Base-by-base conservation (phyloP, 2,888 invertebrate species). In the Microctonus brassicae region DNA sequence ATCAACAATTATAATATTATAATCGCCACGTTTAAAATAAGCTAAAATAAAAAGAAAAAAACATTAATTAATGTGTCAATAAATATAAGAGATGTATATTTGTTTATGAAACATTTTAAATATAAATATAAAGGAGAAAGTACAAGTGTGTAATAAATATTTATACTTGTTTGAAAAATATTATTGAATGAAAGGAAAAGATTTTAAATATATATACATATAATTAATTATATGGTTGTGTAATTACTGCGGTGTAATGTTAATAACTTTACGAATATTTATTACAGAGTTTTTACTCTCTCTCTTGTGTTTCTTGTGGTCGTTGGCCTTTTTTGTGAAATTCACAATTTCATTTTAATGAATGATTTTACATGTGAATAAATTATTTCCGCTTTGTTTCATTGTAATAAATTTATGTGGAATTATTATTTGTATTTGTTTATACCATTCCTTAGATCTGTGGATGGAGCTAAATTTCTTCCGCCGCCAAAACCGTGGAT, bases 401-500 rank as follows among this genome's bases (percentile, higher is more conserved):
- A 47, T 17, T n/a, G 17, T n/a, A 47, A 52, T 22, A 11, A 26
- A 47, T 11, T 26, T 17, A 7, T 26, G 36, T 52, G 47, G 29
- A 42, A 69, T 47, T 34, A 70, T 24, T 62, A 36, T 33, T 11
- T 17, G 2, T 22, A 11, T 61, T 29, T 66, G n/a, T 53, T 20
- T 17, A 82, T 81, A 89, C 89, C 89, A 79, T 94, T 92, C 65
- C 95, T 90, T 89, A 96, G 91, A 83, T 95, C 95, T 0, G 95
- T 95, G 84, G 95, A 95, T 0, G 96, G 96, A 0, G 94, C 93
- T 36, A 93, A 89, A 83, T 94, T 92, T 74, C 95, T 89, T 0
- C 96, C 95, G 0, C 95, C 96, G 0, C 96, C 95, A 82, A 97
- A 97, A 6, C 97, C 97, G 82, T 97, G 97, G 20, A 97, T 94